Conservation (phyloP, 2,888 invertebrate species). For the Lepidocyrtoides sp. region DNA sequence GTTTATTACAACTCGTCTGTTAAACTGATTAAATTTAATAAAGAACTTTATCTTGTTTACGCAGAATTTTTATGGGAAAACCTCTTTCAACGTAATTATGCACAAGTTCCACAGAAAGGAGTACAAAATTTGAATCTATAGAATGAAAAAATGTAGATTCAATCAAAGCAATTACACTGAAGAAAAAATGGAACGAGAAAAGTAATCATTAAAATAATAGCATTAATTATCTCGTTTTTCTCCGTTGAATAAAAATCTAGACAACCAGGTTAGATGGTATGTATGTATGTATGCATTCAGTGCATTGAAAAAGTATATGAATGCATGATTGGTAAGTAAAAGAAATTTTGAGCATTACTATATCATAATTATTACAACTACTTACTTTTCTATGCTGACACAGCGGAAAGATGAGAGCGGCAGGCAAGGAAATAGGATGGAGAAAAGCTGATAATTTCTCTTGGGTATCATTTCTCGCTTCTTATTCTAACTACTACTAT, state of each 20-base stretch:
- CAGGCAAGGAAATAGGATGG: background rate
- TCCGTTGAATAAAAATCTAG: no score
- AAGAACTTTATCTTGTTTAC: no score
- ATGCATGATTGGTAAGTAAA: no score
- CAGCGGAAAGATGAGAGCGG: background rate
- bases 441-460: constrained; percentile 62
- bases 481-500: background rate
- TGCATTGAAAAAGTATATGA: no score
- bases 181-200: background rate
- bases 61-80: no score
- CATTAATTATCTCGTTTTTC: constrained; percentile 38
- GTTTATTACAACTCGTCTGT: no score
- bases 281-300: no score
- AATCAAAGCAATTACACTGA: constrained; percentile 4
- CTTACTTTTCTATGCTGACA: constrained; percentile 13
- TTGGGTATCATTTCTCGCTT: constrained; percentile 31
- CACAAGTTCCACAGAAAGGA: no score
- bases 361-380: constrained; percentile 11
- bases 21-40: no score
- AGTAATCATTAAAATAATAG: constrained; percentile 43
- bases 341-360: no score
- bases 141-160: background rate
- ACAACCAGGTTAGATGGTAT: no score
- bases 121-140: background rate
- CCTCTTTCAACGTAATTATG: no score